Base-by-base conservation (phyloP, 2,113 vertebrate species). In the Amphilophus citrinellus region DNA sequence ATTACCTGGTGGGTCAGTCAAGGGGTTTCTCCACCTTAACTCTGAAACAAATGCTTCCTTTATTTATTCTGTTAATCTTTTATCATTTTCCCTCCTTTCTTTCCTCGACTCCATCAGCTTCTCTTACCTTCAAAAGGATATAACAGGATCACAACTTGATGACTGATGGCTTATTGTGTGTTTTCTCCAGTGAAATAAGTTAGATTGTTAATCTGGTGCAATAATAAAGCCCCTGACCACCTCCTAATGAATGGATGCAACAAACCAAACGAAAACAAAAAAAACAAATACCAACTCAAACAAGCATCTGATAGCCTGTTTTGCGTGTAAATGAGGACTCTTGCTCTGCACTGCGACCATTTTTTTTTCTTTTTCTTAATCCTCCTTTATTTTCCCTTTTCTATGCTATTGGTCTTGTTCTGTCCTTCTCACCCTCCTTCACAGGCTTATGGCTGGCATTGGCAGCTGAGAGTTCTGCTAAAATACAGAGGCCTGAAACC, bases 11-110 rank as follows among this genome's bases (percentile, higher is more conserved):
- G 7, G 66, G 17, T 61, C 60, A 61, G 65, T 47, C 15, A 6
- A 81, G 84, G 87, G 87, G 77, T 86, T 90, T 76, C 44, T 63
- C n/a, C 1, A 6, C n/a, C 77, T 84, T 32, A n/a, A 3, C 66
- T 79, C 30, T 44, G 32, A 22, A 57, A 58, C 56, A 73, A 56
- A 73, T 39, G 4, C 56, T 32, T 78, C 30, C 32, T 80, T 14
- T 78, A 17, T 86, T 13, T 60, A 22, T 47, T 61, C 32, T 37
- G n/a, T 56, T 44, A n/a, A 18, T 50, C 13, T 42, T 82, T 84
- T 13, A 35, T 83, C 35, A 22, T 10, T 27, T 22, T 15, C 24
- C 20, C n/a, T 66, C 60, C 1, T 27, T 61, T 65, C 59, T 80
- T 39, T 11, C 44, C 2, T 39, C 2, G 27, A 8, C 57, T 60